Evolutionary conservation across 2,888 invertebrate species (phyloP).

Genomic region (Cotesia congregata): DNA sequence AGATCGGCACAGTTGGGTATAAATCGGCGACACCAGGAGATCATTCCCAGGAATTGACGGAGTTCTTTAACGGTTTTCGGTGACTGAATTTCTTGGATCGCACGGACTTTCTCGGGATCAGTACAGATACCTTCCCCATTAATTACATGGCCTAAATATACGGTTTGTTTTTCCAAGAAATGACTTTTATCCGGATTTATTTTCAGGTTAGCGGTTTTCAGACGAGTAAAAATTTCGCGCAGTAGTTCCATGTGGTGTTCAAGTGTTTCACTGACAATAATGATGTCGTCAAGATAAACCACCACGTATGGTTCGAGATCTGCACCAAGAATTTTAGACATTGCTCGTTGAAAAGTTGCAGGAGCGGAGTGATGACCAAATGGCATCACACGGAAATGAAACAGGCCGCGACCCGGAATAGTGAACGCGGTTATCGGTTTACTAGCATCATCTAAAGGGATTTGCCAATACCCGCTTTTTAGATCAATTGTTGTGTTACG

Average conservation of each 20-base stretch:
- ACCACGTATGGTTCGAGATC: conserved; percentile 14
- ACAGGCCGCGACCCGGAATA: conserved; percentile 54
- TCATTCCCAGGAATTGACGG: conserved; percentile 49
- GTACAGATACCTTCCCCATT: conserved; percentile 32
- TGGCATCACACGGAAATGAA: conserved; percentile 56
- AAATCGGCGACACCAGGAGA: conserved; percentile 49
- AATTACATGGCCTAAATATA: conserved; percentile 44
- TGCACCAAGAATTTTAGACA: conserved; percentile 4
- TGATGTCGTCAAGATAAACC: conserved; percentile 19
- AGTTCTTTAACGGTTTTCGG: conserved; percentile 46
- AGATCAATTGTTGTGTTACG: conserved; percentile 37
- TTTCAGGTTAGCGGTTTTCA: conserved; percentile 47
- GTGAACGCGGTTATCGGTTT: conserved; percentile 56
- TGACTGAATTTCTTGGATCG: conserved; percentile 17
- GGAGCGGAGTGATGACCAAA: conserved; percentile 52
- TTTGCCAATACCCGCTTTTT: conserved; percentile 44
- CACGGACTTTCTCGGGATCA: conserved; percentile 41
- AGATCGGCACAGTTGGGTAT: conserved; percentile 28
- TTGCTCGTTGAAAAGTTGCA: conserved; percentile 29
- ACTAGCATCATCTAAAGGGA: conserved; percentile 48
- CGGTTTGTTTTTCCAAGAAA: conserved; percentile 50
- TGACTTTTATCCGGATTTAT: conserved; percentile 52
- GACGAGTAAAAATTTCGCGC: conserved; percentile 46
- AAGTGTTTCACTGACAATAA: not conserved
- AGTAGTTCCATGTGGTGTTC: conserved; percentile 24